These are phyloP conservation scores for Halcyon smyrnensis DNA, from an alignment of 2,797 vertebrate genomes.

Conservation along the genomic window DNA sequence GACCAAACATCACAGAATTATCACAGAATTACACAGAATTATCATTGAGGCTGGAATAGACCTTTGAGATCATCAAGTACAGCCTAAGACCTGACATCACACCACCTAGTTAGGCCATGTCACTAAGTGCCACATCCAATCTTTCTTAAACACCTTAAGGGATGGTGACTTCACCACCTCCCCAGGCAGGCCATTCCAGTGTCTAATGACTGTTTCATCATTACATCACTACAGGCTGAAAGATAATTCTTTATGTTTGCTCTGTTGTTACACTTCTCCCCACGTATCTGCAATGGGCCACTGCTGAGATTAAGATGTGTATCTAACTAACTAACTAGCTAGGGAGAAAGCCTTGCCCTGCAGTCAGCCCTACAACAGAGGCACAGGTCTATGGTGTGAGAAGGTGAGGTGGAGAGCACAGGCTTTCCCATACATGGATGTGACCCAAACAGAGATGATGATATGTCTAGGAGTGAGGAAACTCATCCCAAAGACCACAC, in stretches of 20 bases:
- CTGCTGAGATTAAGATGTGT: background rate
- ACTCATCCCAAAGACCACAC: background rate
- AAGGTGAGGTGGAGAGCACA: background rate
- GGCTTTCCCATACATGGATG: background rate
- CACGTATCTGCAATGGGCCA: background rate
- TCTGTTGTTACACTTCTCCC: background rate
- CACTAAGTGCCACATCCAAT: too few species aligned
- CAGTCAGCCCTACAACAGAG: background rate
- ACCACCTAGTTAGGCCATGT: too few species aligned
- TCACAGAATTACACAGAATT: too few species aligned
- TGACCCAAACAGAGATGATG: background rate
- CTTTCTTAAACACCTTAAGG: too few species aligned
- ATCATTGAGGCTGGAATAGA: too few species aligned
- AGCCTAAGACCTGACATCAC: too few species aligned
- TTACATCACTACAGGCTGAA: background rate
- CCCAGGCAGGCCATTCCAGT: too few species aligned
- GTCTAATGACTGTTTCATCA: too few species aligned
- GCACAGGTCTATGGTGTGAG: background rate
- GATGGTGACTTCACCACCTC: too few species aligned
- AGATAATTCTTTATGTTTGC: background rate
- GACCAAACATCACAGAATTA: background rate
- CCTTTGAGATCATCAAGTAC: too few species aligned
- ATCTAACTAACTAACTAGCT: background rate
- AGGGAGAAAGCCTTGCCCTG: background rate
- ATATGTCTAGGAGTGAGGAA: background rate